Base-by-base conservation (phyloP, 2,888 invertebrate species). In the Disparrhopalites patrizii region DNA sequence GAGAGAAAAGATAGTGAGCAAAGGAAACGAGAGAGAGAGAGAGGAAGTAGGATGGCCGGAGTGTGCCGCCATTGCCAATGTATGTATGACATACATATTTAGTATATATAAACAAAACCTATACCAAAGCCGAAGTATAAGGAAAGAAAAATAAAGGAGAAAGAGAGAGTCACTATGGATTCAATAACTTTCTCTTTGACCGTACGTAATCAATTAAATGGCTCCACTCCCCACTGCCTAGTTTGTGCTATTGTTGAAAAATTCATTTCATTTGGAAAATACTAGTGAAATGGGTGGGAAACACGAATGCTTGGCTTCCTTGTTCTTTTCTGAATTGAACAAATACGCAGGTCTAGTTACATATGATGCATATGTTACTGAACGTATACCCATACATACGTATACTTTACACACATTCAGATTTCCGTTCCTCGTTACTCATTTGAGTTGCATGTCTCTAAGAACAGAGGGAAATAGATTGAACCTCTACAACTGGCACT, bases 161-260 rank as follows among this genome's bases (percentile, higher is more conserved):
- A 36, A 36, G 36, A 13, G 36, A 36, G 36, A 52, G 52, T 13
- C 28, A 52, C 33, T 36, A 18, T 15, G 33, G 33, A 55, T 33
- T 30, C 33, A 23, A 23, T 33, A 55, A 55, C 55, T 55, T 55
- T 55, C 55, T 55, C 55, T 55, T 33, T 55, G 30, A 31, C 36
- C 18, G 31, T 55, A 31, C 20, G 27, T 58, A 58, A 58, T 58
- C 58, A 58, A 58, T 58, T 58, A 58, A 40, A 43, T 28, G 47
- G 15, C 25, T 47, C 25, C 23, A 47, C 47, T 47, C 20, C 23
- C 20, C 47, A 20, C 47, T 43, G n/a, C 47, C 47, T 25, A n/a
- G n/a, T n/a, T n/a, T 20, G 20, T 47, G 47, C 47, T 47, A n/a
- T n/a, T n/a, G n/a, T 47, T 47, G 47, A 23, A 47, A 47, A 47